Evolutionary conservation across 2,113 vertebrate species (phyloP), one percentile per base, ranked within the genome.

Genomic region (Pseudorectes ferrugineus): DNA sequence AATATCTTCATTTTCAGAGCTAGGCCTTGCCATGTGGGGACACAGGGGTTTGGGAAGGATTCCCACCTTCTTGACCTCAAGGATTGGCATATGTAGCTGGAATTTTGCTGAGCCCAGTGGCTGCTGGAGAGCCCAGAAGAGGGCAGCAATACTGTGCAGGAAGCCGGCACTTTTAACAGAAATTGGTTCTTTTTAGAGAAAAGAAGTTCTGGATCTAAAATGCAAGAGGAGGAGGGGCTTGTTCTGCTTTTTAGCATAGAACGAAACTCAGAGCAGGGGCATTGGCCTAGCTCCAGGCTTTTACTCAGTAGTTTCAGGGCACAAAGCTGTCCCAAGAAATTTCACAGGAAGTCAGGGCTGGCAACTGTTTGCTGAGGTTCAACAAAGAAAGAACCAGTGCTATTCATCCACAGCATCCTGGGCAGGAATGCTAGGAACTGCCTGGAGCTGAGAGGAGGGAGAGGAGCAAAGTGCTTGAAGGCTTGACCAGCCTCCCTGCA

Each of bases 111-210:
- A 71, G 48, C 49, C 66, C 71, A 33, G 49, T 19, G 5, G 71
- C 86, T 57, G 57, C 4, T 13, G 49, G 43, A 55, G 78, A 88
- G 89, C 11, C 96, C 96, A 92, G 92, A 86, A 96, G 95, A 91
- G 92, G 95, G 94, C 95, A 95, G 93, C 93, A 96, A 33, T 4
- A 75, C 92, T 28, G 68, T 75, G 76, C 36, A 6, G 28, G 42
- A 93, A 45, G 51, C 52, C 42, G 48, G 14, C 8, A 36, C 25
- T 76, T 26, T 4, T 20, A 49, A 23, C 33, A 70, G 33, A 51
- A 45, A 45, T 0, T 12, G 24, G 7, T 2, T 42, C 13, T 22
- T 16, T 22, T 12, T 5, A 61, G 70, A 29, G 62, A 16, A 35
- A 51, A 67, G 2, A 26, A 66, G 33, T 22, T 62, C 51, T 54